Evolutionary conservation across 2,888 invertebrate genomes (phyloP), one percentile per base, ranked within the genome.

Genomic region (Acanthosepion lycidas): DNA sequence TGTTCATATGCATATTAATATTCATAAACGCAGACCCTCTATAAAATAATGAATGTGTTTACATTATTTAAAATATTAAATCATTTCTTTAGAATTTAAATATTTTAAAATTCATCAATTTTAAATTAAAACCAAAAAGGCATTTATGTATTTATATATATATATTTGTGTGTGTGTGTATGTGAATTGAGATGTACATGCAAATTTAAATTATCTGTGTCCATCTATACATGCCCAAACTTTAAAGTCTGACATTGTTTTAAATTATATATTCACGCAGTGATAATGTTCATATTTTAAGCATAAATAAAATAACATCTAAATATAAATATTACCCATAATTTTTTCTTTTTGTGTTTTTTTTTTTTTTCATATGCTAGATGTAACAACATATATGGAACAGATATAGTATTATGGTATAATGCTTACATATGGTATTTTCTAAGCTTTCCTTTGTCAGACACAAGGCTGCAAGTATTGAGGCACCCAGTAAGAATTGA

Each of bases 51-150:
- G 92, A 48, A 51, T 28, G 26, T 23, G 48, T 51, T 49, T 48
- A 33, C 92, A 49, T 51, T 51, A 26, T 49, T 92, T 23, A 51
- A 92, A 49, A 51, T 92, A 51, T 78, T n/a, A 78, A 78, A 78
- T 78, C n/a, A n/a, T 78, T 78, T 78, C n/a, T 78, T 78, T 78
- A 78, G n/a, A 78, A 78, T 78, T 78, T 78, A n/a, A 78, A 78
- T 78, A 78, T 78, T 78, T 78, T 78, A 78, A 33, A 78, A 78
- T 78, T 78, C n/a, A 78, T 9, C 12, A 15, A 78, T 78, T 33
- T n/a, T 15, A 33, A 78, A 78, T 78, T n/a, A 78, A 78, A 15
- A n/a, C 78, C 78, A n/a, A n/a, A 78, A 78, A n/a, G 12, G 26
- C 64, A 64, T 64, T 64, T 64, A 6, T 64, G 64, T 26, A 64